These are phyloP conservation scores for Platorchestia sp. DNA, from an alignment of 1,140 invertebrate species.

Conservation along the genomic window DNA sequence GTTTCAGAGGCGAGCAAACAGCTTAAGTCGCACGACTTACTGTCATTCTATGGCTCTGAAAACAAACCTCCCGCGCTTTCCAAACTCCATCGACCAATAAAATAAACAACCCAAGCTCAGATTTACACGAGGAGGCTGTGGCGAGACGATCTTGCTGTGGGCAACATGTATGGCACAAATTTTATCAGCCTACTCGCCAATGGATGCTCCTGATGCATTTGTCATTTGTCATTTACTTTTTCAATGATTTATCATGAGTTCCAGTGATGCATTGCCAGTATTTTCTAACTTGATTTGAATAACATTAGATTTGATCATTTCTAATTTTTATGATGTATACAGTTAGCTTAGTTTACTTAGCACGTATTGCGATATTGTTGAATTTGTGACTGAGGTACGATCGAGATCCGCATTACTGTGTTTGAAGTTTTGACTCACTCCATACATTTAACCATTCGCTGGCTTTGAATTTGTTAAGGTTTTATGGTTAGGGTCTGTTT, in stretches of 20 bases:
- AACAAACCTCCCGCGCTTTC: constrained; percentile 38
- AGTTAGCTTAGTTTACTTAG: no score
- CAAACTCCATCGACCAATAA: constrained; percentile 48
- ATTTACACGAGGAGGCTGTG: not conserved
- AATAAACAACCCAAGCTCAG: constrained; percentile 29
- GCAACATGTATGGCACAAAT: not conserved
- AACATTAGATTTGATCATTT: not conserved
- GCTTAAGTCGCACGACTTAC: constrained; percentile 31
- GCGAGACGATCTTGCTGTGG: no score
- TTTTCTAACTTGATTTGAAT: not conserved
- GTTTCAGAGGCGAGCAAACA: constrained; percentile 33
- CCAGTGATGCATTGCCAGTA: not conserved
- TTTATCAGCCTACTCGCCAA: not conserved
- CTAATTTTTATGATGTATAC: not conserved
- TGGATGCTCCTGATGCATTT: not conserved
- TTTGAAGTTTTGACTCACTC: not conserved
- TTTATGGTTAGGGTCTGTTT: not conserved
- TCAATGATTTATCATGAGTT: not conserved
- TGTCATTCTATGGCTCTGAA: constrained; percentile 49
- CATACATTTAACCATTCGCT: not conserved
- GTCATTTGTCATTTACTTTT: not conserved
- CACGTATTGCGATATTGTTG: not conserved
- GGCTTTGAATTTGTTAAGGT: no score
- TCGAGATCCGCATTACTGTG: not conserved
- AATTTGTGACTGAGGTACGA: not conserved